phyloP scores from a whole-genome alignment of 2,888 invertebrate species.

The Aporophyla nigra region DNA sequence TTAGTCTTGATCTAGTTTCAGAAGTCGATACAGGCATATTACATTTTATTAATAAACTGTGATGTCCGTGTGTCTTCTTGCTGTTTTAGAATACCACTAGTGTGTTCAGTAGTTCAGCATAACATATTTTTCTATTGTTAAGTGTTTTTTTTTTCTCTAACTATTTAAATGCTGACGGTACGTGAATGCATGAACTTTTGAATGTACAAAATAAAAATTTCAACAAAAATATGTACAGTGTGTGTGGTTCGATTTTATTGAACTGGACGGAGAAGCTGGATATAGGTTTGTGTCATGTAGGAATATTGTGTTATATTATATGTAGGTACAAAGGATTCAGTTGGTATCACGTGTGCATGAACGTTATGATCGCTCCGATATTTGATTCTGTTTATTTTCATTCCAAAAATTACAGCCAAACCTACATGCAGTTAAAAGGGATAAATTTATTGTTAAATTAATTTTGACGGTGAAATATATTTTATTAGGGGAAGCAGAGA shows the following conservation, averaged over 20 bases:
- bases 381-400: constrained; percentile 20
- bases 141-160: background rate
- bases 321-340: constrained; percentile 7
- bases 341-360: background rate
- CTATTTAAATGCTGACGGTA: background rate
- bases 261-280: background rate
- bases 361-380: constrained; percentile 3
- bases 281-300: background rate
- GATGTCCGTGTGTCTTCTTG: background rate
- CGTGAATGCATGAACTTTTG: background rate
- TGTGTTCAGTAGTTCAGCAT: too few species aligned
- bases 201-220: constrained; percentile 4
- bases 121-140: background rate
- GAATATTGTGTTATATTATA: background rate
- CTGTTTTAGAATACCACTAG: background rate
- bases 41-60: constrained; percentile 1
- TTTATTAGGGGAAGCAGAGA: constrained; percentile 78
- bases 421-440: constrained; percentile 62
- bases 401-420: constrained; percentile 18
- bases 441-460: constrained; percentile 83
- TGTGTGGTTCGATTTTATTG: constrained; percentile 26
- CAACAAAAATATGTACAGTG: background rate
- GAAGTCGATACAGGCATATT: background rate
- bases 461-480: constrained; percentile 84
- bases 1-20: constrained; percentile 59